Evolutionary conservation across 2,888 invertebrate species (phyloP), one percentile per base, ranked within the genome.

Genomic region (Dioctria rufipes): DNA sequence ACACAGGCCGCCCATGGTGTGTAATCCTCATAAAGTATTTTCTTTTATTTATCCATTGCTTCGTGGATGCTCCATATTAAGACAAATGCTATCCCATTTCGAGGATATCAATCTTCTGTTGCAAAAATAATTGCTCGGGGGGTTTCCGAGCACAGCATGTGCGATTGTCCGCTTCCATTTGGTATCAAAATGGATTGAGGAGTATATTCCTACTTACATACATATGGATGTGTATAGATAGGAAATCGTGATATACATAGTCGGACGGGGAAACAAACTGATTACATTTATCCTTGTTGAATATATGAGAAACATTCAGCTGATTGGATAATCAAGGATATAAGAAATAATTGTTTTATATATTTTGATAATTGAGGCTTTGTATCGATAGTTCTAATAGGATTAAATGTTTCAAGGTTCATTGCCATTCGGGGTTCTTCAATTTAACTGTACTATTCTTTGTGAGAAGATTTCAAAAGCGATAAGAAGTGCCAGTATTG

Each of bases 1-100:
- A 3, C 58, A 25, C 63, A 42, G 75, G 42, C 77, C 37, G 8
- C 61, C 77, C 63, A 40, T 63, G 61, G 77, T 49, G 39, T 63
- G 49, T 77, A 77, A 77, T 77, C 63, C 77, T 77, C 77, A 63
- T 78, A 78, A 78, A 66, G 66, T 46, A 66, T 78, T 66, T 78
- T 66, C 63, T 66, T 78, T 78, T 78, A 78, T 78, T 78, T 54
- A 66, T 66, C 78, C 78, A 49, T n/a, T 65, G 51, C 54, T 78
- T 63, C 42, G 25, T n/a, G 43, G 63, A 37, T 25, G 49, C 43
- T 58, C 60, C 42, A 46, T 63, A 77, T 77, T 77, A 77, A 77
- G 77, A 77, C 63, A 77, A 77, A 77, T 77, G 63, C 60, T 49
- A 49, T 63, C 61, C 77, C 77, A 77, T 77, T 77, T 63, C 61